Base-by-base conservation (phyloP, 2,113 vertebrate genomes). In the Datnioides undecimradiatus region DNA sequence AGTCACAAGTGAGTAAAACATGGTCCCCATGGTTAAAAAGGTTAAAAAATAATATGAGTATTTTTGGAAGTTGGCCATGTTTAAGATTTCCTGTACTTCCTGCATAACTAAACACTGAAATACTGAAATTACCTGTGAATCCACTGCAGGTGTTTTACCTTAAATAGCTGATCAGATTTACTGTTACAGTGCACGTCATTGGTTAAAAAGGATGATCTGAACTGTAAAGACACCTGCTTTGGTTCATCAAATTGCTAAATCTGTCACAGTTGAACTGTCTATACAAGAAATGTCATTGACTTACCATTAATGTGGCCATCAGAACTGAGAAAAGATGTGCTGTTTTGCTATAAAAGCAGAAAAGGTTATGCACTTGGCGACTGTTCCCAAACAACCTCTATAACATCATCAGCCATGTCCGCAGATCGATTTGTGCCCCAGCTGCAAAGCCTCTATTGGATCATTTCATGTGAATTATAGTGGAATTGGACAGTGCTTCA, bases 381-480 rank as follows among this genome's bases (percentile, higher is more conserved):
- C 31, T 52, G 46, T 34, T 31, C 59, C 23, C 54, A 66, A 59
- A 19, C 3, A 8, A 0, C 13, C 31, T 60, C 16, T 10, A 33
- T 31, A 38, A 66, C 17, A 52, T 17, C 46, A 40, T 6, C 25
- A 6, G 2, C 57, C 19, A n/a, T 21, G 25, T 40, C 36, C 27
- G 21, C 34, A 23, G 41, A 40, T n/a, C 10, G 38, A 52, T 66
- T 38, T 4, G 21, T 19, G 80, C 27, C 54, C 25, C 52, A 67
- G 74, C 74, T 74, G 63, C 66, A 58, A 6, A 59, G 8, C 7
- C 67, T 76, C 8, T 9, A 21, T 34, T 52, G 31, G 48, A 79
- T 68, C 51, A 69, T 83, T 81, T 65, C 63, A 55, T 21, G n/a
- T 85, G 79, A 73, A 73, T 71, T 59, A 46, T 23, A 64, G 66